Evolutionary conservation across 2,888 invertebrate genomes (phyloP).

Genomic region (Sarcophaga rosellei): DNA sequence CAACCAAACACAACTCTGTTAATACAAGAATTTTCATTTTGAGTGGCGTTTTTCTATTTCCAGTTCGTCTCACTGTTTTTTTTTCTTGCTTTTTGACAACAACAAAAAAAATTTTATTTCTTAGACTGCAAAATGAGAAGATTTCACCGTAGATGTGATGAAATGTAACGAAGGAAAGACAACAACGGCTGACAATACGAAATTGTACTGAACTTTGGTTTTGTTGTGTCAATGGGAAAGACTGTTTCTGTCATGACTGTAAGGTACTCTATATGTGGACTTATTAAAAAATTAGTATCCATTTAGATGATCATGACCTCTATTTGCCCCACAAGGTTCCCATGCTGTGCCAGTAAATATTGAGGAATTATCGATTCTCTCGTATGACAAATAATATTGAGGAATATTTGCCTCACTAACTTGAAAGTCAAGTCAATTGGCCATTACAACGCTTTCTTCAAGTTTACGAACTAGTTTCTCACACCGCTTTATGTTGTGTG

Average conservation of each 20-base stretch:
- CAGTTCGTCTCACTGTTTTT: not conserved
- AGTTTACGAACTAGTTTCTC: too few relatives aligned
- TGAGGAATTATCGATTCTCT: too few relatives aligned
- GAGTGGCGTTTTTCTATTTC: not conserved
- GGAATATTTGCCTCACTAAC: too few relatives aligned
- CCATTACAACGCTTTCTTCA: too few relatives aligned
- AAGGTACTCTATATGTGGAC: conserved; percentile 4
- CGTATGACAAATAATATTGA: too few relatives aligned
- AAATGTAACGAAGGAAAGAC: conserved; percentile 44
- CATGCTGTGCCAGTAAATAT: too few relatives aligned
- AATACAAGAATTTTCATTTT: conserved; percentile 48
- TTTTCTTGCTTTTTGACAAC: conserved; percentile 19
- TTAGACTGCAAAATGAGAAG: conserved; percentile 43
- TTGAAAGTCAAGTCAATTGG: too few relatives aligned
- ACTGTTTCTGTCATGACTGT: not conserved
- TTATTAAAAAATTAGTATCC: too few relatives aligned
- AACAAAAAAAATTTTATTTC: conserved; percentile 40
- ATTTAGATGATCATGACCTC: too few relatives aligned
- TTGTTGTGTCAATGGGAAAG: not conserved
- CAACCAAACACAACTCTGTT: conserved; percentile 56
- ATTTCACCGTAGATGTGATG: not conserved
- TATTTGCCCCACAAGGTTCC: too few relatives aligned
- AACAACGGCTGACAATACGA: conserved; percentile 10
- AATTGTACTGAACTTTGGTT: not conserved
- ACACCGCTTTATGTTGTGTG: too few relatives aligned